Evolutionary conservation across 2,797 vertebrate genomes (phyloP).

Genomic region (Chloroceryle amazona): DNA sequence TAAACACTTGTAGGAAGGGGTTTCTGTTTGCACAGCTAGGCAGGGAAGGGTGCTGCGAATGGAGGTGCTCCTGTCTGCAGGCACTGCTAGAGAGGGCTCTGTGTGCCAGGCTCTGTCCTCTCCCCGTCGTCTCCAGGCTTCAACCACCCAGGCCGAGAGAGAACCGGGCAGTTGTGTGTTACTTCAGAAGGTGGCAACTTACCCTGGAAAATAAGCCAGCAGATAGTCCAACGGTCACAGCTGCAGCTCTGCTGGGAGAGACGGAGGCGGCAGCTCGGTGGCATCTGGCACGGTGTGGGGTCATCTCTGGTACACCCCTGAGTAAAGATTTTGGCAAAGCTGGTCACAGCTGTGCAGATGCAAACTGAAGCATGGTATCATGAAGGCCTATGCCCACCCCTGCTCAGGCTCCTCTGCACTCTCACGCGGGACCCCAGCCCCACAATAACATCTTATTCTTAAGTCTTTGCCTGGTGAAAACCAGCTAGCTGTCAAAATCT

Average conservation of each 20-base stretch:
- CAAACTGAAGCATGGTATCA: neutral
- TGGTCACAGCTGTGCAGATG: neutral
- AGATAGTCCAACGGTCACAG: neutral
- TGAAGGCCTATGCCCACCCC: neutral
- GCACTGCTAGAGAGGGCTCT: neutral
- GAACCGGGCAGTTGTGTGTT: neutral
- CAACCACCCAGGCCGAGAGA: neutral
- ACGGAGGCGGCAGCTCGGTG: fast-evolving
- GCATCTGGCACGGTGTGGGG: neutral
- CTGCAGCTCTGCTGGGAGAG: neutral
- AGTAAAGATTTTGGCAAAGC: neutral
- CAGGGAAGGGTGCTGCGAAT: neutral
- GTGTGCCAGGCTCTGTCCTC: neutral
- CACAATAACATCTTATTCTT: neutral
- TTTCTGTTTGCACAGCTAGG: neutral
- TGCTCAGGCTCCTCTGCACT: fast-evolving
- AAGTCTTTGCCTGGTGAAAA: neutral
- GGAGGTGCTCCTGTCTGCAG: neutral
- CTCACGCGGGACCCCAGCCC: fast-evolving
- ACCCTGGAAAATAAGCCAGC: neutral
- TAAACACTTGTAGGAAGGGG: neutral
- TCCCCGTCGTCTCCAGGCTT: neutral
- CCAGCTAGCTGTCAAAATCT: neutral
- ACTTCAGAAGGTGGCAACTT: neutral
- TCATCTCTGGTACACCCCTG: neutral